phyloP scores from a whole-genome alignment of 2,113 vertebrate species.

The Morone saxatilis region DNA sequence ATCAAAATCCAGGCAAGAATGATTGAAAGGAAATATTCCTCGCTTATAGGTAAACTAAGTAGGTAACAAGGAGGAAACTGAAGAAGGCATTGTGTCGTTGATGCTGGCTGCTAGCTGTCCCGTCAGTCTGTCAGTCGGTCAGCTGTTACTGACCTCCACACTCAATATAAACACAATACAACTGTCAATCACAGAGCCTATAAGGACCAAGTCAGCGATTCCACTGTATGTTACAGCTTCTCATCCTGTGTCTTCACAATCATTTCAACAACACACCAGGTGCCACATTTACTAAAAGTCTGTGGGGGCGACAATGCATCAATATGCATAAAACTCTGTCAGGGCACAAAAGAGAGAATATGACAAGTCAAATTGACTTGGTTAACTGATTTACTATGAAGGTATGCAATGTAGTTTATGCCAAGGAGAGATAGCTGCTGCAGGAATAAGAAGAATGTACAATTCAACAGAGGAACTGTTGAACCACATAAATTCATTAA shows the following conservation, averaged over 20 bases:
- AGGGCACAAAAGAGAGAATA: not conserved
- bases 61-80: not conserved
- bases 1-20: too few species aligned
- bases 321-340: not conserved
- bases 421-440: not conserved
- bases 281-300: too few species aligned
- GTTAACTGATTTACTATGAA: not conserved
- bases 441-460: not conserved
- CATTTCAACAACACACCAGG: not conserved
- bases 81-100: constrained; percentile 4
- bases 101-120: constrained; percentile 26
- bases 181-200: constrained; percentile 43
- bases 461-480: not conserved
- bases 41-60: not conserved
- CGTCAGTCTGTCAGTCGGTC: constrained; percentile 43
- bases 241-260: not conserved
- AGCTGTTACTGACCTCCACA: constrained; percentile 55
- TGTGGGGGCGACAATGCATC: not conserved
- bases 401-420: not conserved
- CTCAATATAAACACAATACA: constrained; percentile 43
- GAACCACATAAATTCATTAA: not conserved
- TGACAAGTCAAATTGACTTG: not conserved
- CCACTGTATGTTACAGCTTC: not conserved
- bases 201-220: not conserved
- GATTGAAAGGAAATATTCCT: not conserved